Base-by-base conservation (phyloP, 2,797 vertebrate species). In the Sebastes flavidus region DNA sequence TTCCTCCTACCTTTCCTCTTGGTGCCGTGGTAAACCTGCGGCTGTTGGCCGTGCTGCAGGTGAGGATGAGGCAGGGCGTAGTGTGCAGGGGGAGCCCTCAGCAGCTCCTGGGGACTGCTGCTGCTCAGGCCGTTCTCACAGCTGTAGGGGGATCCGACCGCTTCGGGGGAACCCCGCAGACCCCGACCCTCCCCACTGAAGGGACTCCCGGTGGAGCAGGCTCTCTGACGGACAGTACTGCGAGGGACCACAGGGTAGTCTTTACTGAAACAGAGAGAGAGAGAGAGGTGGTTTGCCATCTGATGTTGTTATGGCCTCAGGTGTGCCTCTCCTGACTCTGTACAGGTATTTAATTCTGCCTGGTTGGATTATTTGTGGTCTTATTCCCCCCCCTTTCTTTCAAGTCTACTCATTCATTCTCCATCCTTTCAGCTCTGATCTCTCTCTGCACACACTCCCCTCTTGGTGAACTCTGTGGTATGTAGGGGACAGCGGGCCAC, bases 161-260 rank as follows among this genome's bases (percentile, higher is more conserved):
- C 96, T 75, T 96, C 96, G 0, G 97, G 96, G 20, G 97, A 93
- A n/a, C 88, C 87, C 1, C 94, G 94, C 49, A 98, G 94, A 72
- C 94, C 95, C 27, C 96, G 94, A 16, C 93, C 90, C 81, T 98
- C 97, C 0, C 95, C 94, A 2, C 95, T 93, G 94, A 97, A 98
- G 9, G 97, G 97, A 63, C 97, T 98, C 83, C 96, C 97, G 3
- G 95, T 93, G 3, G 98, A 95, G 75, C 96, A 93, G 38, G 96
- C 95, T 85, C 97, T 97, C 69, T 98, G 98, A 72, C 97, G 96
- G 86, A 97, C 96, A 0, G 96, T 96, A 77, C 96, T 98, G 88
- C 98, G 96, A 77, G 98, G 98, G n/a, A 99, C 97, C 78, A 99
- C 97, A 0, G 98, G 98, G 83, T 97, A 99, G 90, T 99, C 98